A percentile compares a stretch with the other conserved stretches of the same genome.
Evolutionary conservation across 2,113 vertebrate species (phyloP).

Genomic region (Sminthopsis crassicaudata): DNA sequence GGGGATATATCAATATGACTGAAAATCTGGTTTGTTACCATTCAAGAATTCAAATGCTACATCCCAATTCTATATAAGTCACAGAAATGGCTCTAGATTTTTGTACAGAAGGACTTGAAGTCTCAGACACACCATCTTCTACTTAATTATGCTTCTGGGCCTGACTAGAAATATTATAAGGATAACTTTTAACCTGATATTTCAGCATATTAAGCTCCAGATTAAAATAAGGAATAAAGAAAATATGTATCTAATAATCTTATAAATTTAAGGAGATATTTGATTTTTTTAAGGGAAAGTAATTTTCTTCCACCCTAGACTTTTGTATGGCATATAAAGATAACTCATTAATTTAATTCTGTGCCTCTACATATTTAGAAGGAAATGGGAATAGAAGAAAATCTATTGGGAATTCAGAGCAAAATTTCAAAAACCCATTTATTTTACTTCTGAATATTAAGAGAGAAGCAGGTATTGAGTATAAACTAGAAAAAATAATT

Average conservation of each 20-base stretch:
- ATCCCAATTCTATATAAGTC: conserved; percentile 11
- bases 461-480: not conserved
- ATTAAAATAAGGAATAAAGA: not conserved
- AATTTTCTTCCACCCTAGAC: not conserved
- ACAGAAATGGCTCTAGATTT: not conserved
- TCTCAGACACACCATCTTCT: not conserved
- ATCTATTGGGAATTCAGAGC: conserved; percentile 31
- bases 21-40: not conserved
- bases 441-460: not conserved
- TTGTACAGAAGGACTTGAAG: conserved; percentile 20
- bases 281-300: not conserved
- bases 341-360: conserved; percentile 14
- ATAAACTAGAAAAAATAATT: not conserved
- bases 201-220: not conserved
- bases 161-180: conserved; percentile 6
- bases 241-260: not conserved
- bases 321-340: conserved; percentile 1
- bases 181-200: not conserved
- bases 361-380: not conserved
- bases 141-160: not conserved
- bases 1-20: not conserved
- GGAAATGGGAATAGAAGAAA: conserved; percentile 35
- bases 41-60: not conserved
- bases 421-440: conserved; percentile 1
- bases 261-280: conserved; percentile 1